Evolutionary conservation across 2,888 invertebrate species (phyloP).

Genomic region (Hydroisotoma schaefferi): DNA sequence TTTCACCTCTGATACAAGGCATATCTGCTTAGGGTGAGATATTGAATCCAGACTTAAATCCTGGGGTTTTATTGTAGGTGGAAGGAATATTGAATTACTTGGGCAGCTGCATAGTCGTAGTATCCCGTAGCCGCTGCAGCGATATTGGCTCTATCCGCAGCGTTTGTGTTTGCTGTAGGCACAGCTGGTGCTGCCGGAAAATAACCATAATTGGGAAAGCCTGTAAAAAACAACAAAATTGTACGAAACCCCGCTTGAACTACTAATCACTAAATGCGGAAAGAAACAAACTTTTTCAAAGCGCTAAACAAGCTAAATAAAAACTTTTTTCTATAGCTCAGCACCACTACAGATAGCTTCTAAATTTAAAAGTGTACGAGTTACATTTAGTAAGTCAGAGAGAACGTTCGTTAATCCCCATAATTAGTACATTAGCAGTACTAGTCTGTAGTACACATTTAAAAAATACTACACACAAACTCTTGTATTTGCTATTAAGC

Average conservation of each 20-base stretch:
- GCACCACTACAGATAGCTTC: neutral
- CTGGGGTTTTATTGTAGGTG: neutral
- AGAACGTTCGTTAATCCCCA: too few species aligned
- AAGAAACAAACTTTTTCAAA: slow-evolving; percentile 5
- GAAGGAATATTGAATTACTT: slow-evolving; percentile 39
- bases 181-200: slow-evolving; percentile 55
- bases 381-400: too few species aligned
- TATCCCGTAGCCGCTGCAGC: slow-evolving; percentile 53
- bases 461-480: too few species aligned
- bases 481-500: too few species aligned
- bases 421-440: too few species aligned
- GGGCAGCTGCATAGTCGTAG: slow-evolving; percentile 49
- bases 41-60: neutral
- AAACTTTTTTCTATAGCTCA: neutral
- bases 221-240: slow-evolving; percentile 49
- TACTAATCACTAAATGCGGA: too few species aligned
- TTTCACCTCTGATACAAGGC: too few species aligned
- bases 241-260: too few species aligned
- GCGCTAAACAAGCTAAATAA: slow-evolving; percentile 4
- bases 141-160: slow-evolving; percentile 49
- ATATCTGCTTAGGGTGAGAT: slow-evolving; percentile 2
- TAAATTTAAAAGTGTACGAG: too few species aligned
- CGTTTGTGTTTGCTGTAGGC: slow-evolving; percentile 56
- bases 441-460: too few species aligned
- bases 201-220: slow-evolving; percentile 56